phyloP scores from a whole-genome alignment of 2,888 invertebrate genomes.

The Meandrusa payeni region DNA sequence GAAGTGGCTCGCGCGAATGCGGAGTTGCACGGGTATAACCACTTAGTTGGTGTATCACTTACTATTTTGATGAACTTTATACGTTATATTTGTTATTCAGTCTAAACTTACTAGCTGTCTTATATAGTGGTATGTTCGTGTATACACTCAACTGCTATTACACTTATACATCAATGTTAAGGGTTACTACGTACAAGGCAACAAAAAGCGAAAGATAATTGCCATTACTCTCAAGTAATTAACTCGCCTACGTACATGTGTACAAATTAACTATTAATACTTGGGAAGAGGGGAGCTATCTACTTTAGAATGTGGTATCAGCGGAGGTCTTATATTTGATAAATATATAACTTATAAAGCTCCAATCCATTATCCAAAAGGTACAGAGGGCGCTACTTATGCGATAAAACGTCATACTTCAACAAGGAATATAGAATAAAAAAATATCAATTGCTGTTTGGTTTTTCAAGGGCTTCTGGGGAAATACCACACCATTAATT shows the following conservation, averaged over 20 bases:
- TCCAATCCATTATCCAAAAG: background rate
- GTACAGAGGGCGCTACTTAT: background rate
- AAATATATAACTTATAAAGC: slow-evolving; percentile 12
- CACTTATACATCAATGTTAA: too few species aligned
- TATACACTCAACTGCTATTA: too few species aligned
- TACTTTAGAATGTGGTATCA: slow-evolving; percentile 2
- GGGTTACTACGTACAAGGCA: background rate
- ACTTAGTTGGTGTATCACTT: too few species aligned
- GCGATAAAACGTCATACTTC: background rate
- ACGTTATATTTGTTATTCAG: too few species aligned
- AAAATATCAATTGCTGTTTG: background rate
- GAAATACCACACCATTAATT: slow-evolving; percentile 11
- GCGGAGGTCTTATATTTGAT: slow-evolving; percentile 5
- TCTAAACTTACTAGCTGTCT: too few species aligned
- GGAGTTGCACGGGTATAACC: too few species aligned
- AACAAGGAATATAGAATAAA: background rate
- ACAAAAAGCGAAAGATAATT: slow-evolving; percentile 15
- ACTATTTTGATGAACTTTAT: too few species aligned
- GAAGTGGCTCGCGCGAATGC: too few species aligned
- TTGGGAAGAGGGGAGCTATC: slow-evolving; percentile 12
- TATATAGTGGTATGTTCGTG: too few species aligned
- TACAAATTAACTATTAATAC: slow-evolving; percentile 11
- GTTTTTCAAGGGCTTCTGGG: background rate
- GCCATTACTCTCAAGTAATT: background rate
- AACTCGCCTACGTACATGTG: slow-evolving; percentile 6